Evolutionary conservation across 23 tunicate genomes (phyloP).

Genomic region (Phallusia fumigata): DNA sequence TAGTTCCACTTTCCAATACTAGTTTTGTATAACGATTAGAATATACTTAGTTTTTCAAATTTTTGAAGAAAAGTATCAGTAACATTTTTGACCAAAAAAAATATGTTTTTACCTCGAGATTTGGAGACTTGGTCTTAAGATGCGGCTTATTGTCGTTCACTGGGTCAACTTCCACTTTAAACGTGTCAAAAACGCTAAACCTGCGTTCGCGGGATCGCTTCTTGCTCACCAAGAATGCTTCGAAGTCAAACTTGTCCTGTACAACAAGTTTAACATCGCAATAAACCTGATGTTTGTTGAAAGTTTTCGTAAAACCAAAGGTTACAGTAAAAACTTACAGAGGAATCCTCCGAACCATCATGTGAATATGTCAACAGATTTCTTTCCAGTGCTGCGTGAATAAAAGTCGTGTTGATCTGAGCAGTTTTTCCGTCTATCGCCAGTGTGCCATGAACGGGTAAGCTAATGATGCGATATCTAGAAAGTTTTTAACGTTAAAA

Average conservation of each 20-base stretch:
- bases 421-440: neutral
- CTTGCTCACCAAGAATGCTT: constrained; percentile 49
- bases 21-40: neutral
- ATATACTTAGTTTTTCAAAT: too few relatives aligned
- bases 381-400: constrained; percentile 25
- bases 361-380: constrained; percentile 43
- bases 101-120: constrained; percentile 60
- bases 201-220: constrained; percentile 8
- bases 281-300: too few relatives aligned
- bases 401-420: constrained; percentile 30
- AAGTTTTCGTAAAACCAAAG: neutral
- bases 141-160: constrained; percentile 74
- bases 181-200: constrained; percentile 18
- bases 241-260: constrained; percentile 66
- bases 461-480: constrained; percentile 20
- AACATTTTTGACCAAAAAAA: too few relatives aligned
- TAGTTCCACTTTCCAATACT: neutral
- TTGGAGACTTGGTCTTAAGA: constrained; percentile 48
- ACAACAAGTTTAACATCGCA: neutral
- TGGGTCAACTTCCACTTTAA: constrained; percentile 39
- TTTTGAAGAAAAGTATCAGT: too few relatives aligned
- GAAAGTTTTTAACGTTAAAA: neutral
- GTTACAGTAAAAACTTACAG: constrained; percentile 21
- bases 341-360: constrained; percentile 47
- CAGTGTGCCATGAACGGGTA: constrained; percentile 31